A percentile compares a stretch with the other conserved stretches of the same genome.
Conservation (phyloP, 2,888 invertebrate species). For the Apamea sordens region DNA sequence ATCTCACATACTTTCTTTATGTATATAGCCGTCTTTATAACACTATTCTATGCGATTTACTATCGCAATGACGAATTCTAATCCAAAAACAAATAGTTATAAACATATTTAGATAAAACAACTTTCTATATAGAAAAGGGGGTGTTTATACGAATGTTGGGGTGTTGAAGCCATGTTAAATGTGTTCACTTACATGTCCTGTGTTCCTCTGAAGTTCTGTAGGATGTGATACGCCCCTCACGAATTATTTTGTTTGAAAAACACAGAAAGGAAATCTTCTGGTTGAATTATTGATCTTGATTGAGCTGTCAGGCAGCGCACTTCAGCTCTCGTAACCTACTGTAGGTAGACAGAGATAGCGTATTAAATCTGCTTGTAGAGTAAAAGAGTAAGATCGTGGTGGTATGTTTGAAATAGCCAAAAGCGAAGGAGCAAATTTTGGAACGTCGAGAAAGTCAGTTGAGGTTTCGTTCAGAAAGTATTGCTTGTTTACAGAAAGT, state of each 20-base stretch:
- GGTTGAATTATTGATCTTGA: constrained; percentile 58
- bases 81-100: constrained; percentile 54
- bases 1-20: not conserved
- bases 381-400: not conserved
- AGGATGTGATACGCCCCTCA: constrained; percentile 55
- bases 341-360: constrained; percentile 4
- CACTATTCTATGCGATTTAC: not conserved
- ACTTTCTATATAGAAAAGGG: constrained; percentile 50
- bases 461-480: constrained; percentile 29
- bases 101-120: constrained; percentile 8
- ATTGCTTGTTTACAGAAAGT: constrained; percentile 13
- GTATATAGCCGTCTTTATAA: not conserved
- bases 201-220: constrained; percentile 25
- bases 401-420: not conserved
- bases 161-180: not conserved
- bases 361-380: fast-evolving
- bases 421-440: fast-evolving
- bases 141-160: not conserved
- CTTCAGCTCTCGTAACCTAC: constrained; percentile 13
- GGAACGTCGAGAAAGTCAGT: constrained; percentile 27
- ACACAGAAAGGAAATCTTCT: constrained; percentile 37
- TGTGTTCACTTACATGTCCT: constrained; percentile 53
- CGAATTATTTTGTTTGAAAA: constrained; percentile 53
- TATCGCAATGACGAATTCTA: constrained; percentile 25
- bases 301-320: constrained; percentile 39